Percentiles rank a stretch among this genome's conserved stretches.
phyloP scores from a whole-genome alignment of 1,140 invertebrate species.

The Myzus persicae region DNA sequence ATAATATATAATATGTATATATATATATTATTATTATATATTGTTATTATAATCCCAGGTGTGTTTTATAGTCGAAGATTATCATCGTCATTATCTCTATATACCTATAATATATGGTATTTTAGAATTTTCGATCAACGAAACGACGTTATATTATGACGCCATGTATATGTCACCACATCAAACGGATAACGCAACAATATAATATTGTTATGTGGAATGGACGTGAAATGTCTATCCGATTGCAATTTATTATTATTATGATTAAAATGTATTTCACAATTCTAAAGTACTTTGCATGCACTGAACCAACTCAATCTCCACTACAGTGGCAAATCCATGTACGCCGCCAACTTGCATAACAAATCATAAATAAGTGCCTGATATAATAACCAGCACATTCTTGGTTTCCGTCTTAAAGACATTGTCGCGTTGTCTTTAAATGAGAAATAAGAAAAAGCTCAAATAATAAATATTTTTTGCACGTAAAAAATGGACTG shows the following conservation, averaged over 20 bases:
- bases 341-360: background rate
- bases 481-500: too few species aligned
- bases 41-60: background rate
- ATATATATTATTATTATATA: background rate
- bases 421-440: too few species aligned
- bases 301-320: background rate
- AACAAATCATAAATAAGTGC: background rate
- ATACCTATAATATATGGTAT: background rate
- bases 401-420: background rate
- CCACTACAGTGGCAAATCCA: background rate
- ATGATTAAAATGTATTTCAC: background rate
- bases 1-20: too few species aligned
- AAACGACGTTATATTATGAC: background rate
- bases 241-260: background rate
- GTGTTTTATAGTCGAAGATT: slow-evolving; percentile 13
- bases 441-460: too few species aligned
- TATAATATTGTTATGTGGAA: background rate
- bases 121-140: background rate
- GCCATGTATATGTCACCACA: background rate
- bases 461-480: background rate
- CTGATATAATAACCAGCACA: background rate
- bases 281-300: background rate
- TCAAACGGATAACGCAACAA: background rate
- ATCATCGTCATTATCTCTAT: background rate
- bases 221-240: background rate